Percentiles rank a stretch among this genome's conserved stretches.
phyloP scores from a whole-genome alignment of 2,113 vertebrate genomes.

The Mus spicilegus region DNA sequence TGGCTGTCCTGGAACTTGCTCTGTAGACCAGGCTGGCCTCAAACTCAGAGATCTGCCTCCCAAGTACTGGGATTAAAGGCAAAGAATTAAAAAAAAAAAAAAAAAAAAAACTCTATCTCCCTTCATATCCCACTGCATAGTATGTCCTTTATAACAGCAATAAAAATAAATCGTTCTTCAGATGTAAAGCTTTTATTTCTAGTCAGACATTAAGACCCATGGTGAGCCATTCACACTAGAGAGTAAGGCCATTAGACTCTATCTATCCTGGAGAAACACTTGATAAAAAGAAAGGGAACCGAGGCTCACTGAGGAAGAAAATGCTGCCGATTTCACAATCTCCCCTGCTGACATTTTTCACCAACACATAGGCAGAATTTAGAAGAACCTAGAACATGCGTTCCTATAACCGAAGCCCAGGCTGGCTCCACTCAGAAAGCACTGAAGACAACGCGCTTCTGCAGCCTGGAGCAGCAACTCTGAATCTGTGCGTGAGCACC shows the following conservation, averaged over 20 bases:
- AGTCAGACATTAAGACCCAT: slow-evolving; percentile 16
- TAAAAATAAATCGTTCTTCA: slow-evolving; percentile 19
- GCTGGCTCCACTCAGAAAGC: background rate
- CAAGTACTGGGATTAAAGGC: too few species aligned
- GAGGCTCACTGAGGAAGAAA: background rate
- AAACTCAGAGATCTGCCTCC: too few species aligned
- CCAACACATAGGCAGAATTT: background rate
- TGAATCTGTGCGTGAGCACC: background rate
- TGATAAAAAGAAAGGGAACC: background rate
- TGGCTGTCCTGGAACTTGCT: too few species aligned
- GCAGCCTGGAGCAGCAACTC: background rate
- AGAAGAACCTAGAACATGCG: background rate
- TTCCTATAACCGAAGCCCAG: background rate
- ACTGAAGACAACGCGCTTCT: background rate
- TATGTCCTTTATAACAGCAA: background rate
- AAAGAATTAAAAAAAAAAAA: background rate
- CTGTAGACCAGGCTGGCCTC: too few species aligned
- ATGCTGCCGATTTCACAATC: background rate
- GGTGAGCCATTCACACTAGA: background rate
- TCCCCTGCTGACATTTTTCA: background rate
- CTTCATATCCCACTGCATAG: background rate
- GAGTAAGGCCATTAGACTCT: background rate
- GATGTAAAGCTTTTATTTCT: slow-evolving; percentile 18
- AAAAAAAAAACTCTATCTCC: background rate
- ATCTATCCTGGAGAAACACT: background rate